Conservation (phyloP, 2,888 invertebrate species). For the Standfussiana lucernea region DNA sequence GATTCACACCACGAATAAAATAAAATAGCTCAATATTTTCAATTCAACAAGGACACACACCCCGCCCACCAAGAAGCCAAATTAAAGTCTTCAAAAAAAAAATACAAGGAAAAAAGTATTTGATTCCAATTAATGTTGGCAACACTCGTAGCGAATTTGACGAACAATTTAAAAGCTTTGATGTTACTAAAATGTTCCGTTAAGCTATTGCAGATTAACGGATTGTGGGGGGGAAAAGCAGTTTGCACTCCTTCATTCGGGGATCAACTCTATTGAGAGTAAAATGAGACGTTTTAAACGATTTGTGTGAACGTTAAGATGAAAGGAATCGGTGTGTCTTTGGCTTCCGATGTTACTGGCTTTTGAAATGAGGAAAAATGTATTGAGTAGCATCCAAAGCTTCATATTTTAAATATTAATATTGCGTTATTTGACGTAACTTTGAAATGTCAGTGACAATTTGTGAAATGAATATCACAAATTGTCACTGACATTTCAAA, state of each 20-base stretch:
- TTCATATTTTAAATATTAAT: background rate
- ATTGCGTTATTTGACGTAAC: no score
- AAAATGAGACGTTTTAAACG: slow-evolving; percentile 67
- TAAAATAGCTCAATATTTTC: slow-evolving; percentile 5
- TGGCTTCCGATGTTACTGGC: slow-evolving; percentile 29
- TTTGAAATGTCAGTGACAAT: no score
- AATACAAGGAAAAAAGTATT: slow-evolving; percentile 63
- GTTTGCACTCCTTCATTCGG: slow-evolving; percentile 56
- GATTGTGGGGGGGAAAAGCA: slow-evolving; percentile 61
- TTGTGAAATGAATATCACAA: no score
- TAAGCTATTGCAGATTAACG: slow-evolving; percentile 61
- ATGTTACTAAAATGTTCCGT: slow-evolving; percentile 66
- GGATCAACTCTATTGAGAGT: slow-evolving; percentile 66
- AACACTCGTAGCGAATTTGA: slow-evolving; percentile 60
- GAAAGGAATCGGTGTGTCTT: slow-evolving; percentile 40
- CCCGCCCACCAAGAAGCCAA: slow-evolving; percentile 26
- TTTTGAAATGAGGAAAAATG: slow-evolving; percentile 9
- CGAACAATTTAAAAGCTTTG: slow-evolving; percentile 74
- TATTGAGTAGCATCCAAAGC: background rate
- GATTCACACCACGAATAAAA: slow-evolving; percentile 16
- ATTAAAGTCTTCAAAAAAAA: slow-evolving; percentile 52
- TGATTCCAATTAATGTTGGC: slow-evolving; percentile 70
- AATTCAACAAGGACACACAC: background rate
- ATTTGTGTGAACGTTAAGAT: slow-evolving; percentile 57
- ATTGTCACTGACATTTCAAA: no score